These are phyloP conservation scores for Cyclura pinguis DNA, from an alignment of 2,797 vertebrate species.

Conservation along the genomic window DNA sequence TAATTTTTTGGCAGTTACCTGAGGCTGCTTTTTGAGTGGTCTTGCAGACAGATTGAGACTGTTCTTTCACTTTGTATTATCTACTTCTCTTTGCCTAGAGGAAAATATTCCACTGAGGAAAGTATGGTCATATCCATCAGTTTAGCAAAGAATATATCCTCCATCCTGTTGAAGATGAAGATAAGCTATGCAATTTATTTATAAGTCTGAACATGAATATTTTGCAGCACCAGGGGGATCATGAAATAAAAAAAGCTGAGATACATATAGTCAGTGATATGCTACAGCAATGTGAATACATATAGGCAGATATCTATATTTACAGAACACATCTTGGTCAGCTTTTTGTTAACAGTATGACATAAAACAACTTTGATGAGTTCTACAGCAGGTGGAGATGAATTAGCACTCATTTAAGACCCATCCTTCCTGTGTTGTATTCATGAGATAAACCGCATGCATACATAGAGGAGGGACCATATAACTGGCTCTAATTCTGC, in stretches of 20 bases:
- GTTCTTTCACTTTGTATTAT: conserved; percentile 52
- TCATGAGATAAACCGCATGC: neutral
- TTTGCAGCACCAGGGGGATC: conserved; percentile 1
- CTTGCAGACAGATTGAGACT: conserved; percentile 30
- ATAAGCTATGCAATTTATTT: conserved; percentile 41
- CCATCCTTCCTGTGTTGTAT: neutral
- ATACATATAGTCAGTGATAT: neutral
- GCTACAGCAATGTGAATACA: neutral
- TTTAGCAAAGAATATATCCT: conserved; percentile 33
- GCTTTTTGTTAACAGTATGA: neutral
- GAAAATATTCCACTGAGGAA: conserved; percentile 23
- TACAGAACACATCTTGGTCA: neutral
- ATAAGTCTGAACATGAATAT: conserved; percentile 16
- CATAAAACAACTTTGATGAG: neutral
- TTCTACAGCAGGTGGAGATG: neutral
- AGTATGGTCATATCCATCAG: conserved; percentile 33
- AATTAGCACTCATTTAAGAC: neutral
- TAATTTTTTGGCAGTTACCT: conserved; percentile 33
- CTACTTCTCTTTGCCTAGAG: conserved; percentile 26
- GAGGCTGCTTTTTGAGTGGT: conserved; percentile 42
- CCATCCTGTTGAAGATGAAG: conserved; percentile 18
- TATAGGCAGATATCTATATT: neutral
- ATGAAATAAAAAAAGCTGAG: conserved; percentile 30
- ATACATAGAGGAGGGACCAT: neutral
- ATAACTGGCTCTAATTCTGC: neutral